phyloP scores from a whole-genome alignment of 2,113 vertebrate genomes.

The Cheirogaleus medius region DNA sequence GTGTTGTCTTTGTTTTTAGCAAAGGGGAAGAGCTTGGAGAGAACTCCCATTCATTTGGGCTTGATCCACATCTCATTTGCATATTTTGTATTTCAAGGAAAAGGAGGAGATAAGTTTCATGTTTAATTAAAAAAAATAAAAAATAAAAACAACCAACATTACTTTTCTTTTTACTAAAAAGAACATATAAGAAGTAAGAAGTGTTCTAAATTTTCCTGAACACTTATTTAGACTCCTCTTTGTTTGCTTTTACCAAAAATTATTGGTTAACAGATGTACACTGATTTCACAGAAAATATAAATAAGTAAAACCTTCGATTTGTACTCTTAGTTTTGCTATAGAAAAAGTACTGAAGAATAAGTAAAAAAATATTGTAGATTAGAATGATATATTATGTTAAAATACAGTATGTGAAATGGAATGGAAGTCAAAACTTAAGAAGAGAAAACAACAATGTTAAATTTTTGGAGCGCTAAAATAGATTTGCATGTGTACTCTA shows the following conservation, averaged over 20 bases:
- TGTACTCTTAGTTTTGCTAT: background rate
- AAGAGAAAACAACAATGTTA: background rate
- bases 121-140: background rate
- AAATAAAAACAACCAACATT: no score
- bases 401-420: background rate
- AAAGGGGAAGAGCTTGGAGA: background rate
- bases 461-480: background rate
- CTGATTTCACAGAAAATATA: conserved; percentile 17
- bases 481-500: background rate
- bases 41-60: background rate
- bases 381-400: background rate
- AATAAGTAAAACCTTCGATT: conserved; percentile 15
- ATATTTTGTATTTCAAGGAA: conserved; percentile 21
- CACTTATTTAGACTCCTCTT: background rate
- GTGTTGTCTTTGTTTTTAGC: background rate
- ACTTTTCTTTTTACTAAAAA: background rate
- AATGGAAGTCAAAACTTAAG: conserved; percentile 11
- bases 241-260: conserved; percentile 37
- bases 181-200: background rate
- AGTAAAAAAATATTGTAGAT: background rate
- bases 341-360: background rate
- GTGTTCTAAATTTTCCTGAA: conserved; percentile 36
- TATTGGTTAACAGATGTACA: background rate
- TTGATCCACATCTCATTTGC: background rate
- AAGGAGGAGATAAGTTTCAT: background rate